These are phyloP conservation scores for Megathymus violae DNA, from an alignment of 1,140 invertebrate species.

Conservation along the genomic window DNA sequence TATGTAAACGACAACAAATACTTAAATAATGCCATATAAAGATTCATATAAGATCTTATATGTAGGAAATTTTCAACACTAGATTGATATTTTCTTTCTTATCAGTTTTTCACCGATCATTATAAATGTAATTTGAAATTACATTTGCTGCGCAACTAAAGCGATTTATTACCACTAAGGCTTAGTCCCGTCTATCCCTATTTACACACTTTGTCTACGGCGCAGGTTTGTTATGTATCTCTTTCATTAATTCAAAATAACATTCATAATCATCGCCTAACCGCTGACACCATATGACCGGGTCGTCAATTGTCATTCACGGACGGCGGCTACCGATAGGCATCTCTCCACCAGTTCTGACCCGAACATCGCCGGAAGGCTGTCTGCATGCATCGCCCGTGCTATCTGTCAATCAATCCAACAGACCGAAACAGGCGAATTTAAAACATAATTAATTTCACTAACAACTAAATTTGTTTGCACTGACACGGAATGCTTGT, in stretches of 20 bases:
- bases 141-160: too few species aligned
- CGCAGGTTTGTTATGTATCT: too few species aligned
- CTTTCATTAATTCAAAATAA: slow-evolving; percentile 16
- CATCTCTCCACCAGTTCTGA: slow-evolving; percentile 11
- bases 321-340: slow-evolving; percentile 10
- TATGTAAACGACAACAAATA: too few species aligned
- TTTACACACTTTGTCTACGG: too few species aligned
- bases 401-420: slow-evolving; percentile 14
- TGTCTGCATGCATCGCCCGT: slow-evolving; percentile 10
- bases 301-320: slow-evolving; percentile 24
- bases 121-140: too few species aligned
- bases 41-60: too few species aligned
- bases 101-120: too few species aligned
- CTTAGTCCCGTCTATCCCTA: too few species aligned
- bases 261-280: slow-evolving; percentile 17
- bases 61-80: too few species aligned
- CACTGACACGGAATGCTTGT: not conserved
- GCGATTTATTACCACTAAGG: too few species aligned
- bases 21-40: too few species aligned
- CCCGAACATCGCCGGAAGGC: slow-evolving; percentile 24
- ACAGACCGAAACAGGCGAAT: slow-evolving; percentile 10
- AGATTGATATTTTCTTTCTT: too few species aligned
- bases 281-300: not conserved
- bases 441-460: slow-evolving; percentile 12
- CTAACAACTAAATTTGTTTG: slow-evolving; percentile 15